A percentile compares a stretch with the other conserved stretches of the same genome.
phyloP scores from a whole-genome alignment of 2,113 vertebrate genomes.

The Cranoglanis bouderius region DNA sequence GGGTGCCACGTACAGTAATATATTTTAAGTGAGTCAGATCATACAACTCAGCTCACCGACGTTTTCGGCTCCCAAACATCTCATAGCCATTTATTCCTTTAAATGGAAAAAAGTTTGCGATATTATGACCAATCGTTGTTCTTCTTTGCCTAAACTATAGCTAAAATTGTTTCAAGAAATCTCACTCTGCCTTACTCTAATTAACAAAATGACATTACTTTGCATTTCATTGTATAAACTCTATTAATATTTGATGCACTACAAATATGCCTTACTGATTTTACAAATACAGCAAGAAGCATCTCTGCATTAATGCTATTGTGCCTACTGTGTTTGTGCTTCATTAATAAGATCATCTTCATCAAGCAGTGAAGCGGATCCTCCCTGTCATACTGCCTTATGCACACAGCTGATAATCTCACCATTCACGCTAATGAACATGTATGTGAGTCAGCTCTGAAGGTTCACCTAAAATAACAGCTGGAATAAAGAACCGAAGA shows the following conservation, averaged over 20 bases:
- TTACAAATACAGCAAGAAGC: neutral
- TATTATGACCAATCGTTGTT: neutral
- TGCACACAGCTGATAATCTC: neutral
- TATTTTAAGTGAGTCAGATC: neutral
- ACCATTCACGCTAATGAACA: neutral
- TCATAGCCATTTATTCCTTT: neutral
- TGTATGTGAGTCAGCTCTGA: neutral
- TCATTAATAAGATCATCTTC: constrained; percentile 1
- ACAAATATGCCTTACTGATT: neutral
- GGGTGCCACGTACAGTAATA: neutral
- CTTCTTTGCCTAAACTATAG: neutral
- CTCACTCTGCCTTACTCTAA: neutral
- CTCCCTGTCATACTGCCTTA: neutral
- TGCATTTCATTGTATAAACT: neutral
- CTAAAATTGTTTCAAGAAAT: neutral
- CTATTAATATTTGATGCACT: neutral
- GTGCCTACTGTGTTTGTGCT: neutral
- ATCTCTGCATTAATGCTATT: neutral
- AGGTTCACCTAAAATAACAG: neutral
- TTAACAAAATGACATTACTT: neutral
- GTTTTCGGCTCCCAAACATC: neutral
- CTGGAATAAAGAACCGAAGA: neutral
- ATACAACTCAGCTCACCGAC: neutral
- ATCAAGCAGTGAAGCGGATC: neutral
- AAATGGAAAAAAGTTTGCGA: neutral